Evolutionary conservation across 2,888 invertebrate species (phyloP), one percentile per base, ranked within the genome.

Genomic region (Allacma fusca): DNA sequence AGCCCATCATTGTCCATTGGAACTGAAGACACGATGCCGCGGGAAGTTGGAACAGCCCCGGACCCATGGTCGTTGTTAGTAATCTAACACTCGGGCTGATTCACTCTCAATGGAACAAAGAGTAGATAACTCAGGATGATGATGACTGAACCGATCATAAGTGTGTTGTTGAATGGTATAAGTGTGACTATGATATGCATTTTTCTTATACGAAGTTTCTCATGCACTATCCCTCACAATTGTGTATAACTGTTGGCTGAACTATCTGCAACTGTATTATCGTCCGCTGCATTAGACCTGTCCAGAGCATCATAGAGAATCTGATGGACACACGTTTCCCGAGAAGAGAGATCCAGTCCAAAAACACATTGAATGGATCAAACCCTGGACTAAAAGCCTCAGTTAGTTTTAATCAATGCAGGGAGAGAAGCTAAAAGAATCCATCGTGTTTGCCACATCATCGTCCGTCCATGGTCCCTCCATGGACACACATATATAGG

Each of bases 21-120:
- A n/a, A 50, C 19, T 50, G 50, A 50, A 16, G 50, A 50, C 19
- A 40, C 13, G 40, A 40, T 40, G 40, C 40, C 40, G 50, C 19
- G 50, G 50, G 50, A 50, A 50, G 50, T 50, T 5, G 50, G 5
- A 16, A 50, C 5, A 50, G 19, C 23, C 24, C 44, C 65, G 64
- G 59, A 44, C 70, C 29, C 43, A 29, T 59, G 68, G 68, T 68
- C 26, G 59, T 72, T 29, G 68, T 72, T 72, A 72, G 77, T 77
- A 77, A 77, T 73, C 77, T 34, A 77, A 77, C 77, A 77, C 77
- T 71, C 73, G 34, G 67, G 34, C 71, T 77, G 67, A 65, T 57
- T 72, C 72, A 59, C 28, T 50, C 21, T 50, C 21, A 23, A 72
- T 29, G 59, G 59, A 59, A 72, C 72, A 72, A 72, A 59, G 59